Conservation (phyloP, 2,888 invertebrate genomes). For the Enchytraeus crypticus region DNA sequence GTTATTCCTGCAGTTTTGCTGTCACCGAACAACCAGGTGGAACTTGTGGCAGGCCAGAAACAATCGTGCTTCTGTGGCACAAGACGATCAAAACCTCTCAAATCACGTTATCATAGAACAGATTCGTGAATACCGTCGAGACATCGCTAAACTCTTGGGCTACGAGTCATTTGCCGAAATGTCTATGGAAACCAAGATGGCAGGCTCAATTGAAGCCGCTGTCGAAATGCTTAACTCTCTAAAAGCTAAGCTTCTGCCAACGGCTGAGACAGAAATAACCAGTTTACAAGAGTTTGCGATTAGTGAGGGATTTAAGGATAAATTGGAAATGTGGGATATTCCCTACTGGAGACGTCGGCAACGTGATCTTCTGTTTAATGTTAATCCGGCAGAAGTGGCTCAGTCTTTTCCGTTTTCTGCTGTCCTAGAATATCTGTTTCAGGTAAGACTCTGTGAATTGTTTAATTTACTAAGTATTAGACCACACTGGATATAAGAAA, state of each 20-base stretch:
- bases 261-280: not conserved
- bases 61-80: slow-evolving; percentile 59
- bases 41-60: slow-evolving; percentile 75
- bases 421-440: slow-evolving; percentile 72
- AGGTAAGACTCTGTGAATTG: too few relatives aligned
- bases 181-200: slow-evolving; percentile 91
- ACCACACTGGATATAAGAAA: too few relatives aligned
- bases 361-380: slow-evolving; percentile 51
- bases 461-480: too few relatives aligned
- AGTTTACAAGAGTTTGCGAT: slow-evolving; percentile 67
- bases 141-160: slow-evolving; percentile 69
- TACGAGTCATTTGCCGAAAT: slow-evolving; percentile 71
- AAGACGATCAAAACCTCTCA: slow-evolving; percentile 51
- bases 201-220: slow-evolving; percentile 68
- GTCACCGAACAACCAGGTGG: slow-evolving; percentile 67
- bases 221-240: slow-evolving; percentile 57
- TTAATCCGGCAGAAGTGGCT: slow-evolving; percentile 59
- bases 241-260: not conserved
- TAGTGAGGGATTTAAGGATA: slow-evolving; percentile 62
- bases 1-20: slow-evolving; percentile 75
- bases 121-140: slow-evolving; percentile 51
- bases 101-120: slow-evolving; percentile 70
- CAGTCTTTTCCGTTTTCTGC: slow-evolving; percentile 74
- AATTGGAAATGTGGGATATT: slow-evolving; percentile 72
- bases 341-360: slow-evolving; percentile 78